Conservation (phyloP, 2,113 vertebrate genomes). For the Phylloscopus whistleri region DNA sequence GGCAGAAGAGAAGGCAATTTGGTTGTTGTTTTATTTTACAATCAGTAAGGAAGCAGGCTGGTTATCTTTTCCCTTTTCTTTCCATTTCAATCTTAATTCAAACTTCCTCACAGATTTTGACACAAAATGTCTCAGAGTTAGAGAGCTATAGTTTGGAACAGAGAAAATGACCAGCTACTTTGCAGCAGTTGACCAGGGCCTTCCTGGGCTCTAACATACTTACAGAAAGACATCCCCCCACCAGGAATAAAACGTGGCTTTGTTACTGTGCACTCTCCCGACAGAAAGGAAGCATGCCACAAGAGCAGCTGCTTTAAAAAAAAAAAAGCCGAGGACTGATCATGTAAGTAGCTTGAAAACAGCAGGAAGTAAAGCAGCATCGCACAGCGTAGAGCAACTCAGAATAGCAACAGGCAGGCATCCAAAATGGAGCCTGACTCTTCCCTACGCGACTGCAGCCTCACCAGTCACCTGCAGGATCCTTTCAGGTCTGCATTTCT, state of each 20-base stretch:
- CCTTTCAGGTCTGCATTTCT: neutral
- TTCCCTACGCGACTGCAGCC: neutral
- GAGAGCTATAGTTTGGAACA: neutral
- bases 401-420: conserved; percentile 42
- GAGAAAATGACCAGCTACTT: neutral
- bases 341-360: neutral
- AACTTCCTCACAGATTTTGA: neutral
- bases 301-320: neutral
- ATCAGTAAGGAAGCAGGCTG: neutral
- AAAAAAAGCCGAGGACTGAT: neutral
- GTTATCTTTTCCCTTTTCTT: neutral
- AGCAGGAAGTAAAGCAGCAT: conserved; percentile 46
- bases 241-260: neutral
- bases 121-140: neutral
- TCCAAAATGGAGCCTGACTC: conserved; percentile 48
- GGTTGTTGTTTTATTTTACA: neutral
- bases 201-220: neutral
- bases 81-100: neutral
- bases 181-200: neutral
- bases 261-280: neutral
- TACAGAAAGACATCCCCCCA: neutral
- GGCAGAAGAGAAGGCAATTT: neutral
- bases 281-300: neutral
- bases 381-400: neutral
- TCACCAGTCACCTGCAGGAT: neutral